Percentiles rank a stretch among this genome's conserved stretches.
phyloP scores from a whole-genome alignment of 2,797 vertebrate species.

The Amblyopsis hoosieri region DNA sequence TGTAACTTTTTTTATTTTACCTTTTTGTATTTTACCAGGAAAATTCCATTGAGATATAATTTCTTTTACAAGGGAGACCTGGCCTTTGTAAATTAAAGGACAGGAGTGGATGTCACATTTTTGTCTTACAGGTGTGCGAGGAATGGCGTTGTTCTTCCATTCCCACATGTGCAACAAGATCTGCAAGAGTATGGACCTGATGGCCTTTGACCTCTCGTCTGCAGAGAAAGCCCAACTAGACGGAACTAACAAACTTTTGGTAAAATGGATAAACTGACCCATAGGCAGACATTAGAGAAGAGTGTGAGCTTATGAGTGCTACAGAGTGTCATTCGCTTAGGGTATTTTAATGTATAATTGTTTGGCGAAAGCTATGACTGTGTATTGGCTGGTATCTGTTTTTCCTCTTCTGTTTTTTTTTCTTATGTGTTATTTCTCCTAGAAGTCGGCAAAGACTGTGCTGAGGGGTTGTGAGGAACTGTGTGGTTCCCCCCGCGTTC shows the following conservation, averaged over 20 bases:
- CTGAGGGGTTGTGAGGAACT: slow-evolving; percentile 90
- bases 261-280: slow-evolving; percentile 63
- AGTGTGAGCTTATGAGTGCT: no score
- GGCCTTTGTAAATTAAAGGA: neutral
- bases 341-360: no score
- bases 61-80: no score
- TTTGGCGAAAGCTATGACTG: no score
- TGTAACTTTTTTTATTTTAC: no score
- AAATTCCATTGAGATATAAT: no score
- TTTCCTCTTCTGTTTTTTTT: neutral
- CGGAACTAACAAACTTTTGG: slow-evolving; percentile 88
- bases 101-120: neutral
- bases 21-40: no score
- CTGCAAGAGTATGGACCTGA: slow-evolving; percentile 92
- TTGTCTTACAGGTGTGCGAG: slow-evolving; percentile 86
- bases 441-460: slow-evolving; percentile 92
- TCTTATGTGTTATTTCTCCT: slow-evolving; percentile 7
- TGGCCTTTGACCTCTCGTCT: slow-evolving; percentile 88
- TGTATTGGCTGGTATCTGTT: no score
- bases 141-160: slow-evolving; percentile 97
- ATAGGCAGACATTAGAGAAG: no score
- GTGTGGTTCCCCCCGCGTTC: slow-evolving; percentile 88
- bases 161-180: slow-evolving; percentile 97
- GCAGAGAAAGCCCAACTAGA: slow-evolving; percentile 85
- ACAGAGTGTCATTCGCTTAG: no score